Conservation (phyloP, 2,113 vertebrate species). For the Plotosus lineatus region DNA sequence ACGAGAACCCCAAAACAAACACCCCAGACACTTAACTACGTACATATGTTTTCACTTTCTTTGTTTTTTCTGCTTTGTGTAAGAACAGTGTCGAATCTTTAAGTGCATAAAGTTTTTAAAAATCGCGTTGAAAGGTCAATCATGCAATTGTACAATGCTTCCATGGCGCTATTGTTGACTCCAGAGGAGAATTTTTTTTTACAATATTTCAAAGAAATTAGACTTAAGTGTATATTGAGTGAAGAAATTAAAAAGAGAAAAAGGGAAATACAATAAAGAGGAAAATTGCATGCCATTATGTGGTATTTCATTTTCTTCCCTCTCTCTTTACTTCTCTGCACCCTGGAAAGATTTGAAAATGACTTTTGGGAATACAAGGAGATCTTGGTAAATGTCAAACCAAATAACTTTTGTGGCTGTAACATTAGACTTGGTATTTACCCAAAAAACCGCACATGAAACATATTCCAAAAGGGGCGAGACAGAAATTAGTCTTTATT, state of each 20-base stretch:
- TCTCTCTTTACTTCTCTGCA: background rate
- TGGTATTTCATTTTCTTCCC: background rate
- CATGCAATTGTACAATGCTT: slow-evolving; percentile 6
- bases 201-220: slow-evolving; percentile 38
- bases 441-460: background rate
- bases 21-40: slow-evolving; percentile 42
- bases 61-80: slow-evolving; percentile 17
- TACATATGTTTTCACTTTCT: background rate
- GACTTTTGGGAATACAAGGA: slow-evolving; percentile 25
- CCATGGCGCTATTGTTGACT: slow-evolving; percentile 9
- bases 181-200: slow-evolving; percentile 22
- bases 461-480: background rate
- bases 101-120: background rate
- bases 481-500: background rate
- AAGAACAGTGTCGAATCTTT: slow-evolving; percentile 27
- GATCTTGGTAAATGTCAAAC: slow-evolving; percentile 49
- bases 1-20: slow-evolving; percentile 47
- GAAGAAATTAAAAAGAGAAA: slow-evolving; percentile 12
- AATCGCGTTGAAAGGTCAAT: slow-evolving; percentile 32
- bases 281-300: slow-evolving; percentile 15
- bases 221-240: slow-evolving; percentile 17
- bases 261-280: background rate
- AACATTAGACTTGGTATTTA: slow-evolving; percentile 39
- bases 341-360: slow-evolving; percentile 32
- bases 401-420: slow-evolving; percentile 36